A percentile compares a stretch with the other conserved stretches of the same genome.
Evolutionary conservation across 2,113 vertebrate genomes (phyloP).

Genomic region (Cyphomyrus plagiostoma): DNA sequence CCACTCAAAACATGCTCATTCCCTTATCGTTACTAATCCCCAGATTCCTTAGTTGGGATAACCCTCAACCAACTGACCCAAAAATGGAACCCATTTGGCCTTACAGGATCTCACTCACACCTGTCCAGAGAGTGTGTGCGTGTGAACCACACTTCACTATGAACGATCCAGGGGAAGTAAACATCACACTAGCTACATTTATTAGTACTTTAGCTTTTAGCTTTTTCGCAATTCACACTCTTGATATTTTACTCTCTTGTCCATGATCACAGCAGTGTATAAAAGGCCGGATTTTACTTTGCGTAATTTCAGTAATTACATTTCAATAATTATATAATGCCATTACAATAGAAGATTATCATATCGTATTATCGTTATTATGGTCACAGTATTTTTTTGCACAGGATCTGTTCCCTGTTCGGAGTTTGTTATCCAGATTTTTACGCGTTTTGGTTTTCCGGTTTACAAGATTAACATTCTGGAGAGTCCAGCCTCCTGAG

Average conservation of each 20-base stretch:
- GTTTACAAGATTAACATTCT: background rate
- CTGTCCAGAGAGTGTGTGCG: background rate
- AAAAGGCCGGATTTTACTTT: background rate
- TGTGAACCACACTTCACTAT: background rate
- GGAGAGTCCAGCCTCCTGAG: background rate
- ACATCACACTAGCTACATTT: background rate
- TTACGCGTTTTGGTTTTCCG: background rate
- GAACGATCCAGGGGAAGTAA: background rate
- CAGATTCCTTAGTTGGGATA: constrained; percentile 1
- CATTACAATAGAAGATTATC: background rate
- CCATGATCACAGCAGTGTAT: background rate
- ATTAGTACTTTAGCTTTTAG: background rate
- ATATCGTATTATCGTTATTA: constrained; percentile 8
- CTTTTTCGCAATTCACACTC: background rate
- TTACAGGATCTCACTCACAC: background rate
- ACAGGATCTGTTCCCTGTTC: background rate
- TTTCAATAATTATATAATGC: background rate
- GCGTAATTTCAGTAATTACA: background rate
- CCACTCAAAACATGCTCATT: background rate
- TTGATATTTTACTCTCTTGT: background rate
- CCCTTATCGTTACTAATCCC: background rate
- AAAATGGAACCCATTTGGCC: background rate
- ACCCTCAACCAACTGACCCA: background rate
- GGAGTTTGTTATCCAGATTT: background rate
- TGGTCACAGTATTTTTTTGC: background rate